Evolutionary conservation across 2,797 vertebrate genomes (phyloP).

Genomic region (Pangasius mekongensis): DNA sequence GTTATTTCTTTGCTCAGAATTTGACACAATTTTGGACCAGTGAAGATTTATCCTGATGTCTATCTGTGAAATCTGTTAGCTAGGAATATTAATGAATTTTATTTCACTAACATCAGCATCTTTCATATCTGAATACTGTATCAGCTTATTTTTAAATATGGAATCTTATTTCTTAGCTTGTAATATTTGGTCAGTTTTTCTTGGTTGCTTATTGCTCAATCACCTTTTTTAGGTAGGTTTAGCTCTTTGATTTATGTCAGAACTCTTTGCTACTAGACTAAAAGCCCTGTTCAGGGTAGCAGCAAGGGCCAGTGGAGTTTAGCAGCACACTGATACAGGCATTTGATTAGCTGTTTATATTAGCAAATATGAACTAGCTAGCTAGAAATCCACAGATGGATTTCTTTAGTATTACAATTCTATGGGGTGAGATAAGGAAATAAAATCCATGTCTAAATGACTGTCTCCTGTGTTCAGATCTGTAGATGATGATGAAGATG

Average conservation of each 20-base stretch:
- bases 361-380: not conserved
- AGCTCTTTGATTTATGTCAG: not conserved
- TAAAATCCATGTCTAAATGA: not conserved
- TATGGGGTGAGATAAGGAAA: not conserved
- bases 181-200: not conserved
- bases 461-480: conserved; percentile 60
- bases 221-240: not conserved
- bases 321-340: not conserved
- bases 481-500: conserved; percentile 68
- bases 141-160: not conserved
- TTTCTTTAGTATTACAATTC: not conserved
- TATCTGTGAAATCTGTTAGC: not conserved
- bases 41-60: not conserved
- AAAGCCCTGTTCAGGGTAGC: not conserved
- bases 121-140: not conserved
- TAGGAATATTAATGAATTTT: not conserved
- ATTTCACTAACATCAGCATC: not conserved
- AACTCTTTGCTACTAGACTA: not conserved
- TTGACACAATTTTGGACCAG: not conserved
- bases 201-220: not conserved
- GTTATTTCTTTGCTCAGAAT: not conserved
- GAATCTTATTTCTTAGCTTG: not conserved
- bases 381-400: not conserved
- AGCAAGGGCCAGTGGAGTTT: not conserved
- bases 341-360: not conserved